A percentile compares a stretch with the other conserved stretches of the same genome.
These are phyloP conservation scores for Crossocerus cetratus DNA, from an alignment of 2,888 invertebrate genomes.

Conservation along the genomic window DNA sequence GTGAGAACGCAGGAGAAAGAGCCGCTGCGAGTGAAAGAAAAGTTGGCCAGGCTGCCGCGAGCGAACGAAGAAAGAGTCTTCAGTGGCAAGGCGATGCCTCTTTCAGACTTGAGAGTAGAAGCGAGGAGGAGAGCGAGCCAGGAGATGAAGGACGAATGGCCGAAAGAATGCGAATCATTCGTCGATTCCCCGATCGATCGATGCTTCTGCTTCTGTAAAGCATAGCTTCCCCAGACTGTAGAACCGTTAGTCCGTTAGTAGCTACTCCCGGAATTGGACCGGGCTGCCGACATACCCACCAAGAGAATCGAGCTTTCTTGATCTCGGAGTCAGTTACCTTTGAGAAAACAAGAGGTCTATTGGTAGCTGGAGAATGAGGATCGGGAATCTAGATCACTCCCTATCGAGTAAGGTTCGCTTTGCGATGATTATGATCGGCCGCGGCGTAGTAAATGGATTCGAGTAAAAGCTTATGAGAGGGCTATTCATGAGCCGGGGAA, in stretches of 20 bases:
- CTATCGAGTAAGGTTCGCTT: too few species aligned
- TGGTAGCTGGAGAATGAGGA: too few species aligned
- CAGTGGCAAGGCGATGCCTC: neutral
- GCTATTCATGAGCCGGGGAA: neutral
- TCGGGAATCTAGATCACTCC: too few species aligned
- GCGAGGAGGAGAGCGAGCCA: neutral
- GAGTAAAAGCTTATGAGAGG: conserved; percentile 4
- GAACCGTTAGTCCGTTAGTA: too few species aligned
- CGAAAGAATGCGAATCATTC: conserved; percentile 37
- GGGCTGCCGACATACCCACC: too few species aligned
- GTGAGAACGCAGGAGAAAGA: conserved; percentile 36
- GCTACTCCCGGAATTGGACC: too few species aligned
- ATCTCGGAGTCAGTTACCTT: too few species aligned
- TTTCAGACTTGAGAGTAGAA: neutral
- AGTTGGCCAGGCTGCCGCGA: conserved; percentile 21
- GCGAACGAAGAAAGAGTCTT: conserved; percentile 7
- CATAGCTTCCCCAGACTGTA: too few species aligned
- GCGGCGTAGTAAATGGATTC: too few species aligned
- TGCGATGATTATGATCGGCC: too few species aligned
- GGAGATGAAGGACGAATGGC: conserved; percentile 11
- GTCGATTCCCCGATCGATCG: conserved; percentile 16
- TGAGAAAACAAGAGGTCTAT: too few species aligned
- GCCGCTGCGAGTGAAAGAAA: conserved; percentile 24
- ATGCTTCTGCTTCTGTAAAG: neutral
- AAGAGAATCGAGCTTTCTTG: too few species aligned